Evolutionary conservation across 2,888 invertebrate genomes (phyloP).

Genomic region (Agrochola macilenta): DNA sequence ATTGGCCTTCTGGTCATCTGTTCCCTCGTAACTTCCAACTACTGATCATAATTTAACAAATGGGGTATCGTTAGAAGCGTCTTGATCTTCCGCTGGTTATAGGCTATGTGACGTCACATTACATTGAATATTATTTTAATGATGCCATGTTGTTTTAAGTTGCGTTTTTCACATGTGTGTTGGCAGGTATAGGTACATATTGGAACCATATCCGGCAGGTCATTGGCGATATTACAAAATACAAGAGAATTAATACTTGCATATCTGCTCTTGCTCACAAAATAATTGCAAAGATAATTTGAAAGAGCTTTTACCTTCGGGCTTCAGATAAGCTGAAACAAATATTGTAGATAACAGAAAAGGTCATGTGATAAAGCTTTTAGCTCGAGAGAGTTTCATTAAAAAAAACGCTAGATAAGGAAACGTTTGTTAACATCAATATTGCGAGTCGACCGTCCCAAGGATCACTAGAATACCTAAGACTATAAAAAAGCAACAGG

Average conservation of each 20-base stretch:
- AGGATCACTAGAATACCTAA: slow-evolving; percentile 35
- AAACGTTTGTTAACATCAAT: slow-evolving; percentile 13
- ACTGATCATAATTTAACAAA: no score
- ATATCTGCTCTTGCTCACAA: neutral
- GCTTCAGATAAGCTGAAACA: slow-evolving; percentile 35
- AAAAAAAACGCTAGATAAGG: slow-evolving; percentile 2
- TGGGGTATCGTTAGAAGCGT: no score
- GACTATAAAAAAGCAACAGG: slow-evolving; percentile 49
- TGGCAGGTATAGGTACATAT: neutral
- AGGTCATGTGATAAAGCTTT: neutral
- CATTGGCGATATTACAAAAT: neutral
- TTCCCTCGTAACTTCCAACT: no score
- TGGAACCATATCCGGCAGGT: neutral
- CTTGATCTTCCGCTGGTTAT: no score
- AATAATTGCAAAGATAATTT: slow-evolving; percentile 30
- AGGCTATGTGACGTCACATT: no score
- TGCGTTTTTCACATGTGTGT: neutral
- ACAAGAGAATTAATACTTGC: neutral
- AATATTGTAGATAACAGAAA: slow-evolving; percentile 29
- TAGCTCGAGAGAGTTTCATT: neutral
- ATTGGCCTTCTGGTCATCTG: no score
- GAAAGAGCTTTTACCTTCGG: slow-evolving; percentile 9
- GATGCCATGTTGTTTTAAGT: neutral
- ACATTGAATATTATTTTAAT: no score
- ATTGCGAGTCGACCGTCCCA: slow-evolving; percentile 3